Evolutionary conservation across 2,113 vertebrate genomes (phyloP).

Genomic region (Panurus biarmicus): DNA sequence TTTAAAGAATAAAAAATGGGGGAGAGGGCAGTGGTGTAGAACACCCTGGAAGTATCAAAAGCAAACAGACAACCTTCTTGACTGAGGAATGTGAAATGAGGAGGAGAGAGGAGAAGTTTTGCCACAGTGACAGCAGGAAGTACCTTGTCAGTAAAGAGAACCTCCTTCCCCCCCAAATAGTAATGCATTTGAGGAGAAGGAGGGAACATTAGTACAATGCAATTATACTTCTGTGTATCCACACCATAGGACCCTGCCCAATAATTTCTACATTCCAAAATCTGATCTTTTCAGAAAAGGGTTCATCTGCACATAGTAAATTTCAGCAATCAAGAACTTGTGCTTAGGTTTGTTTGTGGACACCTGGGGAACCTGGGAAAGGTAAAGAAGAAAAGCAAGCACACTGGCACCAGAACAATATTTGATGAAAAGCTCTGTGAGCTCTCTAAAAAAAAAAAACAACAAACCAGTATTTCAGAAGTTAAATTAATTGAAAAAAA

Average conservation of each 20-base stretch:
- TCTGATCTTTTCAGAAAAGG: neutral
- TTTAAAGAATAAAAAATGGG: neutral
- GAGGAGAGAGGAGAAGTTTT: neutral
- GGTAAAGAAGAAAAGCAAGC: neutral
- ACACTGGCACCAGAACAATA: neutral
- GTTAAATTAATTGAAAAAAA: neutral
- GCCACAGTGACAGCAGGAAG: neutral
- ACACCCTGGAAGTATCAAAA: neutral
- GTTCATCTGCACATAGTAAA: neutral
- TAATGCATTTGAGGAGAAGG: neutral
- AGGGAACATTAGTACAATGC: neutral
- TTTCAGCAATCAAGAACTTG: neutral
- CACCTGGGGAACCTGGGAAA: neutral
- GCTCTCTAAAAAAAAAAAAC: neutral
- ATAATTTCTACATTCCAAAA: neutral
- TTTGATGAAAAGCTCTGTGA: neutral
- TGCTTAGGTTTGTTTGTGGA: neutral
- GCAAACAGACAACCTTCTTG: neutral
- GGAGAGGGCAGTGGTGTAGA: neutral
- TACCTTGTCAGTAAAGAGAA: neutral
- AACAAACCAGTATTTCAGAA: neutral
- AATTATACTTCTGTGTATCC: neutral
- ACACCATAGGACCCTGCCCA: neutral
- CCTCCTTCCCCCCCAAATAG: neutral
- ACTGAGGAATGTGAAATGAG: neutral